These are phyloP conservation scores for Lithobates sylvaticus DNA, from an alignment of 2,797 vertebrate genomes.

Conservation along the genomic window DNA sequence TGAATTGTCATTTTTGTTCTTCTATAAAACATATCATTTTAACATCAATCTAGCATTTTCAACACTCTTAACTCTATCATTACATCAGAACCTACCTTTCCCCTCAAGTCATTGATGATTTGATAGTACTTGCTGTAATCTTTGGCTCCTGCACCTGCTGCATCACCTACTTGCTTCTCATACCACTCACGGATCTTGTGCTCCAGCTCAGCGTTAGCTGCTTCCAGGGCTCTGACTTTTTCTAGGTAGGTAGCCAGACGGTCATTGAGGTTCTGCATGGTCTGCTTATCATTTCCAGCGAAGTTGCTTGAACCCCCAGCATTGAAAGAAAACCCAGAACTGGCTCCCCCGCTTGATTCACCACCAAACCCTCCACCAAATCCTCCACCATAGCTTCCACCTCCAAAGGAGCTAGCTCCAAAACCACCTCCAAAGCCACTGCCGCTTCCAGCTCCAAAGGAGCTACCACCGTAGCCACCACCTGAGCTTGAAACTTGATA, in stretches of 20 bases:
- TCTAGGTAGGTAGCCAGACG: slow-evolving; percentile 92
- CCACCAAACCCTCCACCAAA: slow-evolving; percentile 48
- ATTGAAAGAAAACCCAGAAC: slow-evolving; percentile 22
- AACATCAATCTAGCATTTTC: too few species aligned
- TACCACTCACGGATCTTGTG: slow-evolving; percentile 86
- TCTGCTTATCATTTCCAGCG: slow-evolving; percentile 86
- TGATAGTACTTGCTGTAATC: slow-evolving; percentile 80
- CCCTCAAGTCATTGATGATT: slow-evolving; percentile 32
- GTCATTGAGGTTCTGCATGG: slow-evolving; percentile 96
- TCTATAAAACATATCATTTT: too few species aligned
- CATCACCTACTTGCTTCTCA: slow-evolving; percentile 80
- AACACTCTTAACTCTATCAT: too few species aligned
- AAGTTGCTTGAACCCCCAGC: slow-evolving; percentile 33
- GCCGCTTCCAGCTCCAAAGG: too few species aligned
- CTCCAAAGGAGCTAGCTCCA: too few species aligned
- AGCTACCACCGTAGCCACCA: background rate
- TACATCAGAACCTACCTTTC: slow-evolving; percentile 15
- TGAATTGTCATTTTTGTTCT: too few species aligned
- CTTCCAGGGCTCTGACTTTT: slow-evolving; percentile 87
- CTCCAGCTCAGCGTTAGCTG: slow-evolving; percentile 83
- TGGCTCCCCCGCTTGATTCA: slow-evolving; percentile 25
- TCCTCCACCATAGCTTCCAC: slow-evolving; percentile 40
- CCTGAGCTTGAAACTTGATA: slow-evolving; percentile 5
- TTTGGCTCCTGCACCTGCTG: slow-evolving; percentile 63
- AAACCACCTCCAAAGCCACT: background rate